These are phyloP conservation scores for Bombyx mori DNA, from an alignment of 1,140 invertebrate genomes.

Conservation along the genomic window ASM3026992v2 NC_085117.1:3367001-3367500, in stretches of 20 bases:
- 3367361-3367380: constrained; percentile 30
- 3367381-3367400: constrained; percentile 30
- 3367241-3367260: constrained; percentile 12
- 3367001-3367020: too few species aligned
- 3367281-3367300: constrained; percentile 13
- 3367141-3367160: constrained; percentile 25
- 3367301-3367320: constrained; percentile 11
- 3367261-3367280: constrained; percentile 18
- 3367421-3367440: too few species aligned
- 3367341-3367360: constrained; percentile 8
- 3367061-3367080: too few species aligned
- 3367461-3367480: too few species aligned
- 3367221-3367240: constrained; percentile 19
- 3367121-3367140: constrained; percentile 16
- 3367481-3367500: too few species aligned
- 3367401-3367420: constrained; percentile 23
- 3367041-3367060: too few species aligned
- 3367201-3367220: constrained; percentile 29
- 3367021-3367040: too few species aligned
- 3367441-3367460: too few species aligned
- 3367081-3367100: too few species aligned
- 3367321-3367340: constrained; percentile 16
- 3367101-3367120: background rate
- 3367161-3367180: constrained; percentile 20
- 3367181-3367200: constrained; percentile 25